Conservation (phyloP, 2,888 invertebrate genomes). For the Polydrusus pterygomalis region DNA sequence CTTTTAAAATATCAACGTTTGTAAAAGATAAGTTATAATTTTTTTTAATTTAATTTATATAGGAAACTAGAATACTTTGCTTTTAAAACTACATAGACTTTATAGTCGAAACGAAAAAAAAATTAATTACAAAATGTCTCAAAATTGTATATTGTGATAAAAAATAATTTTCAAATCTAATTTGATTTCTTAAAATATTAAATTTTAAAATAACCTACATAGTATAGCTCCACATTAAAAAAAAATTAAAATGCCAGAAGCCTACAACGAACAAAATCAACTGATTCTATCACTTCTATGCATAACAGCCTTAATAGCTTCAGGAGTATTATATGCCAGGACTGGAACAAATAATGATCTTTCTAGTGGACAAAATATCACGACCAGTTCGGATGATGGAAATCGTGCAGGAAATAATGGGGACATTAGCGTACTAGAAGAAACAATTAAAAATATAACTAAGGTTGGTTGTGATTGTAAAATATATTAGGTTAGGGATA, state of each 20-base stretch:
- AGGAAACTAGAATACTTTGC: too few relatives aligned
- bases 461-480: constrained; percentile 17
- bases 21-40: too few relatives aligned
- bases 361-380: constrained; percentile 19
- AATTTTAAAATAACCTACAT: too few relatives aligned
- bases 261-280: constrained; percentile 43
- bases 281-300: constrained; percentile 30
- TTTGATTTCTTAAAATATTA: background rate
- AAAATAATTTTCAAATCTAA: background rate
- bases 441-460: constrained; percentile 3
- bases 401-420: background rate
- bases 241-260: constrained; percentile 35
- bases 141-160: too few relatives aligned
- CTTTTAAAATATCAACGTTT: background rate
- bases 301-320: constrained; percentile 32
- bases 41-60: background rate
- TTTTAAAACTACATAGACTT: too few relatives aligned
- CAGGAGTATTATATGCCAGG: constrained; percentile 34
- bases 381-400: background rate
- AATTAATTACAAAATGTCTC: too few relatives aligned
- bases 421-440: background rate
- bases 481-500: too few relatives aligned
- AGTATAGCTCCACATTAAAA: background rate
- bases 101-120: too few relatives aligned
- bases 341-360: constrained; percentile 21